phyloP scores from a whole-genome alignment of 92 coral and sea anemone species.

The Palythoa heliodiscus region DNA sequence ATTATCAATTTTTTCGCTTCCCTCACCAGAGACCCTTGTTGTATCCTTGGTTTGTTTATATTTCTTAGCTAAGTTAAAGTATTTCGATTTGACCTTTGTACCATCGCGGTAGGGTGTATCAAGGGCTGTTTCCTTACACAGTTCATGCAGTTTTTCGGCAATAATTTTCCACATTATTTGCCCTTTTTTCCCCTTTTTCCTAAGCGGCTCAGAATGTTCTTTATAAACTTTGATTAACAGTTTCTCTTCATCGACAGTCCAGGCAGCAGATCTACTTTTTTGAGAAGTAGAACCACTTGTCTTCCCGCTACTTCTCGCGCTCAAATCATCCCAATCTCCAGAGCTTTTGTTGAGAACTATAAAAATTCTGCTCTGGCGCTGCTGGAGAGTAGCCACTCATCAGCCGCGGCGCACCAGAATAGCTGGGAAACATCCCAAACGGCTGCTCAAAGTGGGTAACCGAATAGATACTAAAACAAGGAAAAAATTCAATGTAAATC shows the following conservation, averaged over 20 bases:
- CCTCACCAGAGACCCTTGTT: not conserved
- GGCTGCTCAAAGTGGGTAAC: constrained; percentile 1
- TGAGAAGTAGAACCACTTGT: constrained; percentile 1
- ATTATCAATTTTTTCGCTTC: not conserved
- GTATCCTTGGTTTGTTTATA: not conserved
- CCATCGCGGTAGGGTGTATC: not conserved
- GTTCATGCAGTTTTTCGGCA: not conserved
- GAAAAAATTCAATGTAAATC: not conserved
- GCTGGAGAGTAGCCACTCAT: not conserved
- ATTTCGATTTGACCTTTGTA: constrained; percentile 1
- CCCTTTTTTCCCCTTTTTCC: not conserved
- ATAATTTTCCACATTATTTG: constrained; percentile 4
- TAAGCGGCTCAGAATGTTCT: not conserved
- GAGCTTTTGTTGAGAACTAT: constrained; percentile 4
- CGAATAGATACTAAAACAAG: constrained; percentile 5
- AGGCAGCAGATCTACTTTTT: constrained; percentile 3
- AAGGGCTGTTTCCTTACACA: not conserved
- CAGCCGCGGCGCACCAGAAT: constrained; percentile 1
- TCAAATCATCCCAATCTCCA: not conserved
- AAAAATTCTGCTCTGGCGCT: not conserved
- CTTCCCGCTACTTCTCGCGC: not conserved
- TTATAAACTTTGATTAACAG: not conserved
- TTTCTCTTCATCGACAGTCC: constrained; percentile 4
- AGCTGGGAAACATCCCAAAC: constrained; percentile 9
- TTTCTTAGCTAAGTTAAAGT: constrained; percentile 7